Evolutionary conservation across 2,797 vertebrate species (phyloP).

Genomic region (Pterois miles): DNA sequence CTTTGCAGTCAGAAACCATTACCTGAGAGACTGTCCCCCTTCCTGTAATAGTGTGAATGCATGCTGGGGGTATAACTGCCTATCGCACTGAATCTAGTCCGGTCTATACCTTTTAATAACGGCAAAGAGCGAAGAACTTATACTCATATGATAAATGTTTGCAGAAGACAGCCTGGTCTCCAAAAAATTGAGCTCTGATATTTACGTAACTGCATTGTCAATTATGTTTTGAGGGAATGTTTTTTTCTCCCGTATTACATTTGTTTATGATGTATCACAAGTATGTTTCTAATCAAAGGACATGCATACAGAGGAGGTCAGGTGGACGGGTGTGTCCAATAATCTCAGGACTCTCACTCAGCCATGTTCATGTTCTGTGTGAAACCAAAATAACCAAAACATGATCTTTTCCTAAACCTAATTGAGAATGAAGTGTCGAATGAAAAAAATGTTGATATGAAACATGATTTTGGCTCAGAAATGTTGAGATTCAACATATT

Average conservation of each 20-base stretch:
- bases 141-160: neutral
- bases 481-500: too few relatives aligned
- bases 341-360: too few relatives aligned
- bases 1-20: conserved; percentile 15
- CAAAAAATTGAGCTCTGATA: neutral
- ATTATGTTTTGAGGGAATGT: fast-evolving
- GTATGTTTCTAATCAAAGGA: too few relatives aligned
- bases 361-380: too few relatives aligned
- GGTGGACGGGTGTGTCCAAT: too few relatives aligned
- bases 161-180: neutral
- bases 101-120: neutral
- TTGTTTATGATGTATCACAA: too few relatives aligned
- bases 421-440: too few relatives aligned
- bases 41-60: neutral
- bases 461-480: too few relatives aligned
- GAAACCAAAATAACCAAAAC: too few relatives aligned
- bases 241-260: neutral
- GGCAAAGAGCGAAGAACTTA: neutral
- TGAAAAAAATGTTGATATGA: too few relatives aligned
- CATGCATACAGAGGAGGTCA: too few relatives aligned
- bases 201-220: neutral
- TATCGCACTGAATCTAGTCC: neutral
- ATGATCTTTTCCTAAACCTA: too few relatives aligned
- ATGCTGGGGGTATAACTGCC: neutral
- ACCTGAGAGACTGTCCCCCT: neutral